Evolutionary conservation across 1,140 invertebrate genomes (phyloP).

Genomic region (Amphibalanus amphitrite): DNA sequence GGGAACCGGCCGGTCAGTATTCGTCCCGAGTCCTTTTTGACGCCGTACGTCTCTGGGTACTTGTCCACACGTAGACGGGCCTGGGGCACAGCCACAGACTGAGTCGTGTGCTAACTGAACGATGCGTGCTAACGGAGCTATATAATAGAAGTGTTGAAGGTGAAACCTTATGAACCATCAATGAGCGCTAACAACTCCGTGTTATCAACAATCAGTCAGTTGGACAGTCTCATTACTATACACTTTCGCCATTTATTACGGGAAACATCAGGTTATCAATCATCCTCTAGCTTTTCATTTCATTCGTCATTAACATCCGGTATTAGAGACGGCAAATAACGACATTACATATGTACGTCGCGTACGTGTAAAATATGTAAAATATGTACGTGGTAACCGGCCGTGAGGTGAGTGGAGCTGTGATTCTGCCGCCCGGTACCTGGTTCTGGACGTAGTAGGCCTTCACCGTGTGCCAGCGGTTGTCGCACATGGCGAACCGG

Average conservation of each 20-base stretch:
- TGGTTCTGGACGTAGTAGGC: slow-evolving; percentile 45
- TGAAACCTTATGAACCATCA: not conserved
- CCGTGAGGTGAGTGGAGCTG: slow-evolving; percentile 10
- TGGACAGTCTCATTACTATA: not conserved
- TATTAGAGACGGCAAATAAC: not conserved
- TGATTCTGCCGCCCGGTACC: slow-evolving; percentile 12
- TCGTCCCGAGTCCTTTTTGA: not conserved
- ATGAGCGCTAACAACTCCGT: not conserved
- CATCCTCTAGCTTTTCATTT: no score
- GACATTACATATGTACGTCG: not conserved
- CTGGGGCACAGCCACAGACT: not conserved
- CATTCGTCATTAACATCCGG: no score
- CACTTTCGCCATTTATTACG: no score
- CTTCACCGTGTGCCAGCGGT: slow-evolving; percentile 65
- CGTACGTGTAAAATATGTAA: not conserved
- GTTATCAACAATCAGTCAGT: not conserved
- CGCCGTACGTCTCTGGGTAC: slow-evolving; percentile 27
- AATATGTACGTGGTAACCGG: slow-evolving; percentile 5
- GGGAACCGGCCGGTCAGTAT: slow-evolving; percentile 29
- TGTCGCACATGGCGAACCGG: slow-evolving; percentile 56
- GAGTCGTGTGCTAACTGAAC: not conserved
- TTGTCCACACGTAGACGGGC: slow-evolving; percentile 54
- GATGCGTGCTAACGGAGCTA: no score
- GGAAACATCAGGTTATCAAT: no score
- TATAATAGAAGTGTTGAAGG: no score